These are phyloP conservation scores for Dromaius novaehollandiae DNA, from an alignment of 2,113 vertebrate genomes.

Conservation along the genomic window DNA sequence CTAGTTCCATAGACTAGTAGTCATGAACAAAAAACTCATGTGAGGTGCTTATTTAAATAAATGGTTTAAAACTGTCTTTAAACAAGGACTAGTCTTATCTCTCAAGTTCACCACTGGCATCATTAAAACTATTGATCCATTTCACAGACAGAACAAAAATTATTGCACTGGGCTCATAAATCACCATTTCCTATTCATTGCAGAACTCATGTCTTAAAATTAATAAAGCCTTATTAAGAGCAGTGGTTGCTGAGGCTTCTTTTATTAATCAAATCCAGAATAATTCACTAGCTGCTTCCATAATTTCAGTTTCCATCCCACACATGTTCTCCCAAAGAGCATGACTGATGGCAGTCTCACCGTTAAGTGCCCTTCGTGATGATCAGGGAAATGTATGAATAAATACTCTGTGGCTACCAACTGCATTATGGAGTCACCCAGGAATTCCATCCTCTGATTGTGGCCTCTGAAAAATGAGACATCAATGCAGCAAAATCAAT, in stretches of 20 bases:
- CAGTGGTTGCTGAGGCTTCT: constrained; percentile 23
- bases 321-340: not conserved
- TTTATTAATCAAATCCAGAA: constrained; percentile 54
- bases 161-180: constrained; percentile 18
- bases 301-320: not conserved
- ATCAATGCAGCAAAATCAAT: constrained; percentile 64
- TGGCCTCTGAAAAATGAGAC: constrained; percentile 88
- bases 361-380: constrained; percentile 98
- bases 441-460: constrained; percentile 99
- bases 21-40: not conserved
- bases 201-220: constrained; percentile 51
- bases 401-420: constrained; percentile 98
- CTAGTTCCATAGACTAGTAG: not conserved
- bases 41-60: not conserved
- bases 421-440: constrained; percentile 99
- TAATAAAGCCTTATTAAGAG: constrained; percentile 55
- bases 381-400: constrained; percentile 98
- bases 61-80: not conserved
- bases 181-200: constrained; percentile 24
- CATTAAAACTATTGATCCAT: constrained; percentile 49
- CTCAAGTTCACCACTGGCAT: not conserved
- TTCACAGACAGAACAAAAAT: constrained; percentile 34
- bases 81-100: constrained; percentile 2
- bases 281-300: constrained; percentile 20
- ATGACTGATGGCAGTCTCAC: constrained; percentile 78